Base-by-base conservation (phyloP, 1,140 invertebrate species). In the Scaptomyza hsui region DNA sequence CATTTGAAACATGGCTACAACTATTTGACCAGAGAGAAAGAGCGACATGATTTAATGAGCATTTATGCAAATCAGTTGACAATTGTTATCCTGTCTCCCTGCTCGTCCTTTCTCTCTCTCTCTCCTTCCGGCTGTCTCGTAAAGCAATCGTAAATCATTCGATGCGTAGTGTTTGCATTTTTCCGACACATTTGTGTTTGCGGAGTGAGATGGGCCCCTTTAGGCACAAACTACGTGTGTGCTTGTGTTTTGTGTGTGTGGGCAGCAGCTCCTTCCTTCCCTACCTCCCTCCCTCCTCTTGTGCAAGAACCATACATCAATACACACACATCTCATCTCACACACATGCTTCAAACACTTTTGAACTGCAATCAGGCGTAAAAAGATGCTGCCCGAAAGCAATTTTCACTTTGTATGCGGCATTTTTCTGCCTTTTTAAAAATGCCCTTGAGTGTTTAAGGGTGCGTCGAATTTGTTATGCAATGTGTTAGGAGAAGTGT, bases 331-430 rank as follows among this genome's bases (percentile, higher is more conserved):
- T 7, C 67, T 15, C 49, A 48, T n/a, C n/a, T n/a, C 42, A 62
- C 56, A 29, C 19, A 13, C 35, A 35, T 26, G 4, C 47, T 44
- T 41, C 16, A 71, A 71, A 71, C 64, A 68, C 57, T 73, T 82
- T 88, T 82, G 26, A 60, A 72, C 53, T 89, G 72, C 82, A 88
- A 78, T 88, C 82, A 89, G 78, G 82, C 83, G 83, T 82, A 89
- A 88, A 88, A 88, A 82, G 83, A 89, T 88, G 70, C 67, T 75
- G 73, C 59, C 82, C 75, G 41, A 75, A 70, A 78, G 78, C 78
- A 86, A 88, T 86, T 86, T 88, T 82, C 81, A 75, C 78, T 82
- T 78, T 86, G 74, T 53, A 73, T 71, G 78, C 64, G 56, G 32
- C 24, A 44, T 82, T 61, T 75, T 82, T 39, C 69, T 60, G 10